Evolutionary conservation across 2,888 invertebrate genomes (phyloP).

Genomic region (Phortica magna): DNA sequence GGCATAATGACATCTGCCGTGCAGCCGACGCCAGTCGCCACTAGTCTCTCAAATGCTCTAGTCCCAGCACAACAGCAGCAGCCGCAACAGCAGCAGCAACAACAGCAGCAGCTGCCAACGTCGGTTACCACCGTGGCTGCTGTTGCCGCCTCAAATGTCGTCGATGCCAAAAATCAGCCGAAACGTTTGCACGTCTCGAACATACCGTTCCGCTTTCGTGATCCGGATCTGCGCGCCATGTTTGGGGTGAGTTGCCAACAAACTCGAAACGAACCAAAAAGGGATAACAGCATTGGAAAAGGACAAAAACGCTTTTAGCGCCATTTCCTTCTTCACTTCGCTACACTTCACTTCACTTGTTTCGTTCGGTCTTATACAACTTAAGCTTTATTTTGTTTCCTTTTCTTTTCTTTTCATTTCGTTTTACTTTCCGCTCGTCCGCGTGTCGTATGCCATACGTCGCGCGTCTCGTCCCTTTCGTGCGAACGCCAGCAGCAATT

Average conservation of each 20-base stretch:
- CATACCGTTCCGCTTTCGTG: conserved; percentile 99
- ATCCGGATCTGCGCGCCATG: conserved; percentile 98
- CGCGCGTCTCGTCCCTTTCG: neutral
- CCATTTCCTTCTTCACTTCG: neutral
- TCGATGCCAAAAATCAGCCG: conserved; percentile 85
- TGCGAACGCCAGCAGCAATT: conserved; percentile 86
- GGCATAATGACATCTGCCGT: conserved; percentile 74
- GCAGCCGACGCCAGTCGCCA: conserved; percentile 78
- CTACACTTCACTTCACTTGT: neutral
- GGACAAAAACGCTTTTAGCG: neutral
- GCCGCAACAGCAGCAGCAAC: conserved; percentile 56
- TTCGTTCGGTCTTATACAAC: neutral
- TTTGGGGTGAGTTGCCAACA: conserved; percentile 92
- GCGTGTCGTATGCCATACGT: neutral
- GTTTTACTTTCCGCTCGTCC: neutral
- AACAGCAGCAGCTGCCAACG: conserved; percentile 55
- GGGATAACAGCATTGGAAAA: no score
- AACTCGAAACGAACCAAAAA: neutral
- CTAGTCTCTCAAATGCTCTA: conserved; percentile 79
- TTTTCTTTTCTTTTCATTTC: conserved; percentile 29
- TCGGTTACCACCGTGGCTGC: conserved; percentile 42
- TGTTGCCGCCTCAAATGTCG: conserved; percentile 73
- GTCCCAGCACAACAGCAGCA: conserved; percentile 69
- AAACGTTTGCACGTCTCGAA: conserved; percentile 99
- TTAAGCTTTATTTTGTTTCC: conserved; percentile 4